Conservation (phyloP, 1,140 invertebrate species). For the Rhizoglyphus robini region DNA sequence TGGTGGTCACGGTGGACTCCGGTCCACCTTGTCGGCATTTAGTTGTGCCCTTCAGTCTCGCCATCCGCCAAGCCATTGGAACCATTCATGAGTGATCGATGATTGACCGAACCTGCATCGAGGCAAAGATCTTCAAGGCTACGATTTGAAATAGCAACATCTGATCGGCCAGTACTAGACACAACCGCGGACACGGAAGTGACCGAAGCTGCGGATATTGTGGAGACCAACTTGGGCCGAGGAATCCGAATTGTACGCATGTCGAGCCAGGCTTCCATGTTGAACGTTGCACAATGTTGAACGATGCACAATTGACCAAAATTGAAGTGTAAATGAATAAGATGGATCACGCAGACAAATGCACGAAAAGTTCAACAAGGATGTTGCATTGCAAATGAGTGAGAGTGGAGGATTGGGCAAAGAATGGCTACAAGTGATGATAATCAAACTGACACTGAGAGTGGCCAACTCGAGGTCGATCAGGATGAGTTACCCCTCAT, state of each 20-base stretch:
- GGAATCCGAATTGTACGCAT: conserved; percentile 26
- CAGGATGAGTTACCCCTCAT: no score
- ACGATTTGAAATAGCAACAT: no score
- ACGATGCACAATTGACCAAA: neutral
- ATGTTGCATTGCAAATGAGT: neutral
- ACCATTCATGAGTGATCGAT: neutral
- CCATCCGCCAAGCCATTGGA: no score
- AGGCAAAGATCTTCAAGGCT: no score
- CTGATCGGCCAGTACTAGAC: neutral
- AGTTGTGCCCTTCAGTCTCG: no score
- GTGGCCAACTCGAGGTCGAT: no score
- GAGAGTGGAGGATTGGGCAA: no score
- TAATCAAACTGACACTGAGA: no score
- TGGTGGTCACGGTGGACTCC: neutral
- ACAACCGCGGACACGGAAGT: neutral
- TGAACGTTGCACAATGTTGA: neutral
- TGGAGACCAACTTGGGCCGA: conserved; percentile 24
- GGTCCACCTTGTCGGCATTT: no score
- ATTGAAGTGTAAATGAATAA: neutral
- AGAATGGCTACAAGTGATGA: no score
- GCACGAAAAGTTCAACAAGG: neutral
- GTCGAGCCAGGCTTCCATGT: conserved; percentile 28
- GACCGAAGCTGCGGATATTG: neutral
- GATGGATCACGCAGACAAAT: neutral
- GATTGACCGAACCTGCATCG: no score